These are phyloP conservation scores for Oscheius sp. DNA, from an alignment of 1,140 invertebrate species.

Conservation along the genomic window DNA sequence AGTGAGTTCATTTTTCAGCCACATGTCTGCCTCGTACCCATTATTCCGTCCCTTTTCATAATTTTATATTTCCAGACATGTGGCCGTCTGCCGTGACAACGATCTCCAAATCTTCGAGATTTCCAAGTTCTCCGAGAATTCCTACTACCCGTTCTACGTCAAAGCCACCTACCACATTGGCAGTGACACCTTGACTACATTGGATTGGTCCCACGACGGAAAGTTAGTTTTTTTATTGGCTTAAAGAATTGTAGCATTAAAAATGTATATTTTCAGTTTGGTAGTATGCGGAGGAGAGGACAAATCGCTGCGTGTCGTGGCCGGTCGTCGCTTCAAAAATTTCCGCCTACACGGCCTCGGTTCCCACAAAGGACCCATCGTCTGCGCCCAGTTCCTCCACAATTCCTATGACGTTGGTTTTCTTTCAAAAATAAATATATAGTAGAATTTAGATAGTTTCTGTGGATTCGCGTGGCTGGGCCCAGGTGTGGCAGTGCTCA, in stretches of 20 bases:
- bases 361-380: constrained; percentile 76
- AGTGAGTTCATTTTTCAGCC: constrained; percentile 60
- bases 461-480: constrained; percentile 68
- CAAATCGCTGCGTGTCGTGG: constrained; percentile 22
- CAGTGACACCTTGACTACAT: constrained; percentile 76
- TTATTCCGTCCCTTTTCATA: constrained; percentile 21
- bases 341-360: constrained; percentile 68
- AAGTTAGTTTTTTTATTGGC: constrained; percentile 62
- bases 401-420: constrained; percentile 72
- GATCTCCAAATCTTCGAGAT: constrained; percentile 79
- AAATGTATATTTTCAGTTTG: no score
- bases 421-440: constrained; percentile 13
- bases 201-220: constrained; percentile 89
- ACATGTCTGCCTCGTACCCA: neutral
- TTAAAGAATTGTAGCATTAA: constrained; percentile 6
- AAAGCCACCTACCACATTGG: constrained; percentile 77
- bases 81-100: constrained; percentile 82
- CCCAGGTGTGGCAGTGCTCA: constrained; percentile 84
- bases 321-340: constrained; percentile 65
- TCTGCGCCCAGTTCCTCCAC: constrained; percentile 82
- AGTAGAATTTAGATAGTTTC: constrained; percentile 55
- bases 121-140: constrained; percentile 74
- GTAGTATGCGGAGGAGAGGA: constrained; percentile 32
- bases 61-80: constrained; percentile 65
- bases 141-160: constrained; percentile 84